phyloP scores from a whole-genome alignment of 2,888 invertebrate genomes.

The Steinernema scapterisci region DNA sequence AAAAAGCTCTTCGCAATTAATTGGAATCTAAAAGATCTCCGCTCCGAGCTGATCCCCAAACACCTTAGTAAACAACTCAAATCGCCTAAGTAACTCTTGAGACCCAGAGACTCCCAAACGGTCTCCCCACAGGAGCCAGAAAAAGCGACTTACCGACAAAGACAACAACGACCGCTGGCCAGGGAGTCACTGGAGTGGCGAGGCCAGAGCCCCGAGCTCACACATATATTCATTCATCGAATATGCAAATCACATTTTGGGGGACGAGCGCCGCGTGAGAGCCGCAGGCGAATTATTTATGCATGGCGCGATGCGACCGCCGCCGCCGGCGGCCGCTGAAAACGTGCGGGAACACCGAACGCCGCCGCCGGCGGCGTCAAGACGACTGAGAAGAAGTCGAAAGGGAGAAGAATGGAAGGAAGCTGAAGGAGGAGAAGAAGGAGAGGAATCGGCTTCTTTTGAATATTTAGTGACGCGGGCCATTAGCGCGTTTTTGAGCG shows the following conservation, averaged over 20 bases:
- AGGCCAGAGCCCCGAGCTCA: background rate
- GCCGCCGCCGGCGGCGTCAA: background rate
- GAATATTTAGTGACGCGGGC: conserved; percentile 32
- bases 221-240: conserved; percentile 33
- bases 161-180: conserved; percentile 28
- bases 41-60: too few relatives aligned
- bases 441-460: conserved; percentile 32
- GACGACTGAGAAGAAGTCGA: conserved; percentile 3
- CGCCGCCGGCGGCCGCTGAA: background rate
- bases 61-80: too few relatives aligned
- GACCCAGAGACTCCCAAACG: too few relatives aligned
- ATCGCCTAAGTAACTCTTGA: too few relatives aligned
- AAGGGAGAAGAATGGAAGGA: background rate
- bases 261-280: conserved; percentile 27
- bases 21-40: too few relatives aligned
- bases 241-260: conserved; percentile 33
- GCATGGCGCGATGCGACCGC: conserved; percentile 28
- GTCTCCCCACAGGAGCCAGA: background rate
- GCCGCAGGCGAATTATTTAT: conserved; percentile 33
- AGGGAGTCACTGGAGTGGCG: background rate
- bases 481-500: conserved; percentile 25
- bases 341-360: background rate
- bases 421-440: background rate
- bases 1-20: too few relatives aligned
- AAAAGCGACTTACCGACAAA: background rate